Base-by-base conservation (phyloP, 1,140 invertebrate genomes). In the Nephila pilipes region DNA sequence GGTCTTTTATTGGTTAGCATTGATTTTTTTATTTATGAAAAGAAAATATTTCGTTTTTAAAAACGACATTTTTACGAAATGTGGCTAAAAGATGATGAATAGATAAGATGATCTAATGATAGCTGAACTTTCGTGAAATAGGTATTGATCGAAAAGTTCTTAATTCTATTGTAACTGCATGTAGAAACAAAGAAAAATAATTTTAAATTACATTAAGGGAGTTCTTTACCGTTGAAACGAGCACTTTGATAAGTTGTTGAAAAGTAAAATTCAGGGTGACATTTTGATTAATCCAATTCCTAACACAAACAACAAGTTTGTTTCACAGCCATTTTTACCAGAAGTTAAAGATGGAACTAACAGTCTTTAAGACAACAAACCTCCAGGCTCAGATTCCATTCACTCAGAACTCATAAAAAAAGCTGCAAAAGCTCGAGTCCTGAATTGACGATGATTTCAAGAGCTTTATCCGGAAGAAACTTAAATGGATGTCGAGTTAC, bases 281-380 rank as follows among this genome's bases (percentile, higher is more conserved):
- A 18, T 79, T 90, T 54, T 58, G 25, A 54, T 38, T 1, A 58
- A 69, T 4, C 14, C 29, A 6, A 75, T 58, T 80, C 2, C 3
- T 57, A 10, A 12, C 80, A 46, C 4, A n/a, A 90, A 90, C 3
- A 58, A 80, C 65, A 1, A 63, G n/a, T 57, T 80, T 58, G 54
- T 22, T 80, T 46, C 25, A 60, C 88, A 90, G 29, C 88, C 75
- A 80, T 58, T 46, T 22, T 90, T 58, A 90, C 80, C 80, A 36
- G 55, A 80, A 80, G 69, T 90, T 80, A 90, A 75, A 75, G 58
- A 38, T 18, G 29, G 38, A 22, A 85, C 57, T 57, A 57, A 58
- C 10, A 58, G 29, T 29, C 54, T 87, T 46, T 38, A 25, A 46
- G 63, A 87, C 32, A 65, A 87, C 32, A 38, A 87, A 87, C 60